These are phyloP conservation scores for Spicauda simplicius DNA, from an alignment of 2,888 invertebrate genomes.

Conservation along the genomic window DNA sequence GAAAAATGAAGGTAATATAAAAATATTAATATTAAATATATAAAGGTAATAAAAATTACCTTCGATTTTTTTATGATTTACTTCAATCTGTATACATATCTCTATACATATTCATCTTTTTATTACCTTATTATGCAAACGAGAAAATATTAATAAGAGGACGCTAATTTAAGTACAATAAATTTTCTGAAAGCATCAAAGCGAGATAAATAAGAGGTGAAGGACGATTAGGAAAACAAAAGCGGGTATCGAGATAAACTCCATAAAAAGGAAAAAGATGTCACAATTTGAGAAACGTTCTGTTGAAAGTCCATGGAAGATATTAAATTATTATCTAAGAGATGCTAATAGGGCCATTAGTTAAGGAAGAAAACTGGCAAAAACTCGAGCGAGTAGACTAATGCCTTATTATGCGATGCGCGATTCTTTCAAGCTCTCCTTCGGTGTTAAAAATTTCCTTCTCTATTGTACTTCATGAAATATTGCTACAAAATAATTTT, in stretches of 20 bases:
- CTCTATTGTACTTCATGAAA: slow-evolving; percentile 17
- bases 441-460: slow-evolving; percentile 16
- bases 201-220: slow-evolving; percentile 14
- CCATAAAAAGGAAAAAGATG: slow-evolving; percentile 53
- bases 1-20: too few relatives aligned
- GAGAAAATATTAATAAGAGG: background rate
- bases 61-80: too few relatives aligned
- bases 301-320: slow-evolving; percentile 51
- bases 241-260: slow-evolving; percentile 33
- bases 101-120: too few relatives aligned
- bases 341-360: slow-evolving; percentile 74
- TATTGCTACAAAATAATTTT: background rate
- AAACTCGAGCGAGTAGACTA: slow-evolving; percentile 52
- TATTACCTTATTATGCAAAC: too few relatives aligned
- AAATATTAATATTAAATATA: too few relatives aligned
- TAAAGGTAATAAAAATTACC: too few relatives aligned
- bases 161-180: slow-evolving; percentile 12
- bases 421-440: slow-evolving; percentile 35
- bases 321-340: slow-evolving; percentile 71
- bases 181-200: slow-evolving; percentile 15
- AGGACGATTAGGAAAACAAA: slow-evolving; percentile 25
- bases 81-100: too few relatives aligned
- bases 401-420: slow-evolving; percentile 55
- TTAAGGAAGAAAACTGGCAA: slow-evolving; percentile 59
- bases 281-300: slow-evolving; percentile 39